phyloP scores from a whole-genome alignment of 2,113 vertebrate genomes.

The Reinhardtius hippoglossoides region DNA sequence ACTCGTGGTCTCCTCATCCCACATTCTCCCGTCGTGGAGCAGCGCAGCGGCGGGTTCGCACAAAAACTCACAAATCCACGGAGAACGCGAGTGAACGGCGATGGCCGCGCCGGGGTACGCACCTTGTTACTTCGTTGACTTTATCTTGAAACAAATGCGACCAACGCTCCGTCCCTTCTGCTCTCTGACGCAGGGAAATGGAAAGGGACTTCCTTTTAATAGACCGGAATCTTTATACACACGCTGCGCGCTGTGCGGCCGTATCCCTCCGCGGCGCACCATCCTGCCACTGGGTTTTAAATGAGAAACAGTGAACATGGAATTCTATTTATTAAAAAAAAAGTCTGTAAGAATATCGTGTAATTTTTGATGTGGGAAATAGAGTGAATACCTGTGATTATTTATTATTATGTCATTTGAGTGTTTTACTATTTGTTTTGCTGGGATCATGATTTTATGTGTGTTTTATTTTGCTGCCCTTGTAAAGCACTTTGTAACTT shows the following conservation, averaged over 20 bases:
- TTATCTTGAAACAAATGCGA: slow-evolving; percentile 82
- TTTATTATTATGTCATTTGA: no score
- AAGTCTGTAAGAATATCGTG: no score
- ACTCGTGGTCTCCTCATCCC: slow-evolving; percentile 20
- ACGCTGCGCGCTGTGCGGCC: slow-evolving; percentile 51
- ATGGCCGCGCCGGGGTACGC: accelerated
- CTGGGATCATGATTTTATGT: no score
- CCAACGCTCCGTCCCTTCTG: slow-evolving; percentile 72
- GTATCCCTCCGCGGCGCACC: slow-evolving; percentile 81
- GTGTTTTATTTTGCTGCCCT: no score
- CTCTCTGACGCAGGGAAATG: slow-evolving; percentile 79
- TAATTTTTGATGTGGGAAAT: no score
- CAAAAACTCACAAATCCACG: neutral
- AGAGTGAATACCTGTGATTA: no score
- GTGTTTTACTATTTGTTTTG: neutral
- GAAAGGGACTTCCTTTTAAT: slow-evolving; percentile 79
- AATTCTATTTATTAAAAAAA: no score
- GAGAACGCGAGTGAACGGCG: accelerated
- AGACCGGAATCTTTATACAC: slow-evolving; percentile 83
- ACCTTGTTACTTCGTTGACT: slow-evolving; percentile 81
- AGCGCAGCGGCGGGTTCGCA: neutral
- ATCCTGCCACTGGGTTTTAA: neutral
- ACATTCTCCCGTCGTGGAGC: neutral
- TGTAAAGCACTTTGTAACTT: no score
- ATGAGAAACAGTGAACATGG: neutral